A percentile compares a stretch with the other conserved stretches of the same genome.
Conservation (phyloP, 2,113 vertebrate species). For the Indicator maculatus region DNA sequence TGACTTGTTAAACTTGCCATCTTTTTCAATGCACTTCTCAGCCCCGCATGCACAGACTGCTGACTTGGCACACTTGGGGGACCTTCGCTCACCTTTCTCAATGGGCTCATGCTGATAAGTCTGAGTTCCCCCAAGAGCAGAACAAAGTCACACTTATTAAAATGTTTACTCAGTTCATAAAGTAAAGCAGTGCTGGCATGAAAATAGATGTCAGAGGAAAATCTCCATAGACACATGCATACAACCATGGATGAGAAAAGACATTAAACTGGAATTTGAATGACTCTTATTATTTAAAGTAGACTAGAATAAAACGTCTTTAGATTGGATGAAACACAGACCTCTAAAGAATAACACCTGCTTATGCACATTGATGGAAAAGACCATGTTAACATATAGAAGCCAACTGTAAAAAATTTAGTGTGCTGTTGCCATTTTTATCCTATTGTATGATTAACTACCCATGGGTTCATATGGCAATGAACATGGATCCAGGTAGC, state of each 20-base stretch:
- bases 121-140: constrained; percentile 46
- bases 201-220: constrained; percentile 47
- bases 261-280: constrained; percentile 8
- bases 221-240: not conserved
- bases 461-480: not conserved
- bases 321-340: not conserved
- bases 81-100: constrained; percentile 64
- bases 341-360: not conserved
- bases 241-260: not conserved
- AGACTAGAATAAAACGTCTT: constrained; percentile 13
- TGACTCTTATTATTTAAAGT: not conserved
- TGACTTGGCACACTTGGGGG: constrained; percentile 60
- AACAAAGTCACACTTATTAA: constrained; percentile 69
- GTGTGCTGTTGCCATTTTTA: not conserved
- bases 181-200: constrained; percentile 37
- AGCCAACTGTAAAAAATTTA: not conserved
- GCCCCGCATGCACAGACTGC: constrained; percentile 48
- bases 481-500: not conserved
- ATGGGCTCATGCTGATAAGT: constrained; percentile 49
- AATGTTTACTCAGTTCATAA: constrained; percentile 59
- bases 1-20: constrained; percentile 68
- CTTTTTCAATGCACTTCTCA: constrained; percentile 33
- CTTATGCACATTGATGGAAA: not conserved
- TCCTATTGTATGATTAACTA: not conserved
- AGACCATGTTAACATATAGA: not conserved